These are phyloP conservation scores for Xyliphius kryptos DNA, from an alignment of 2,113 vertebrate genomes.

Conservation along the genomic window DNA sequence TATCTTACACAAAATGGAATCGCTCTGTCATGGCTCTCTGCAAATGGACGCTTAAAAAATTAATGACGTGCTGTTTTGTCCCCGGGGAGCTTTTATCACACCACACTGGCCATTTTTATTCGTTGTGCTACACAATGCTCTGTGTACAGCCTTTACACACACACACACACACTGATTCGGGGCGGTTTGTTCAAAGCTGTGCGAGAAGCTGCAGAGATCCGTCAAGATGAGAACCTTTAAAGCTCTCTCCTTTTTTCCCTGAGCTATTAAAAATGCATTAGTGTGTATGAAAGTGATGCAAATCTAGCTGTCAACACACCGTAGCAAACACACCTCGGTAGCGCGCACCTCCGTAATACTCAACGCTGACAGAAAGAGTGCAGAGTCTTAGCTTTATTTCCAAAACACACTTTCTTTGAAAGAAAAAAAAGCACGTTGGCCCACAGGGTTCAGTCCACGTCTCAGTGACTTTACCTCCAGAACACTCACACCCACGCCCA, in stretches of 20 bases:
- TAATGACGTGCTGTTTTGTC: constrained; percentile 32
- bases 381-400: too few species aligned
- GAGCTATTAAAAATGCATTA: constrained; percentile 28
- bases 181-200: not conserved
- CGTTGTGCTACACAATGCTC: not conserved
- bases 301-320: constrained; percentile 20
- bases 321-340: not conserved
- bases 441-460: too few species aligned
- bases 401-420: too few species aligned
- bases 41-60: constrained; percentile 11
- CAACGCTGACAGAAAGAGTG: too few species aligned
- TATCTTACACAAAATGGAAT: constrained; percentile 26
- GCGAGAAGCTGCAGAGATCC: not conserved
- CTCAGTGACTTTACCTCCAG: too few species aligned
- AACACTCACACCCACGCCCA: too few species aligned
- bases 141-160: not conserved
- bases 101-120: constrained; percentile 19
- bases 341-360: too few species aligned
- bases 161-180: not conserved
- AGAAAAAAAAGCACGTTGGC: too few species aligned
- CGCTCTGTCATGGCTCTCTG: constrained; percentile 4
- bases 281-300: constrained; percentile 17
- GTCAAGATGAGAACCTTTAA: not conserved
- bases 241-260: not conserved
- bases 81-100: constrained; percentile 21